phyloP scores from a whole-genome alignment of 2,113 vertebrate genomes.

The Platichthys stellatus region DNA sequence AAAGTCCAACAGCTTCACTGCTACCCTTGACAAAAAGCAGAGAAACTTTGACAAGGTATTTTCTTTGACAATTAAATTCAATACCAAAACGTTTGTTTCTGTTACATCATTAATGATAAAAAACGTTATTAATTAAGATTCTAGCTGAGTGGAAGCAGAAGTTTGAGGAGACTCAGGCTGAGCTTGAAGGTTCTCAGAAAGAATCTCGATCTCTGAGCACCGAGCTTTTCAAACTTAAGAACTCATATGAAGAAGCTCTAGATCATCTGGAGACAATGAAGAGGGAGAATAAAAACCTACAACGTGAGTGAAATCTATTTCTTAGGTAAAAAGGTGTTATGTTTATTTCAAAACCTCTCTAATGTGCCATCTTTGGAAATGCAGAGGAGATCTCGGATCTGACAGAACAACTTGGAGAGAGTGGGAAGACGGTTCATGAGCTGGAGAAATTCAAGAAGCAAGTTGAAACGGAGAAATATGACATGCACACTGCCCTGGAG shows the following conservation, averaged over 20 bases:
- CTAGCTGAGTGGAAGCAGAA: slow-evolving; percentile 77
- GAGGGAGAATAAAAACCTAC: slow-evolving; percentile 78
- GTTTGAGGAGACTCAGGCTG: slow-evolving; percentile 71
- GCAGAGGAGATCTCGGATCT: slow-evolving; percentile 76
- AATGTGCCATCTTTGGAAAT: slow-evolving; percentile 1
- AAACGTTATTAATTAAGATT: slow-evolving; percentile 43
- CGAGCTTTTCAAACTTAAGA: slow-evolving; percentile 78
- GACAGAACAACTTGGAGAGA: slow-evolving; percentile 70
- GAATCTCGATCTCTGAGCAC: slow-evolving; percentile 69
- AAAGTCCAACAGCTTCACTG: slow-evolving; percentile 55
- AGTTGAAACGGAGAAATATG: slow-evolving; percentile 65
- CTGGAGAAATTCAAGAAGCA: slow-evolving; percentile 77
- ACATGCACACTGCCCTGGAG: slow-evolving; percentile 70
- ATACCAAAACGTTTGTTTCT: neutral
- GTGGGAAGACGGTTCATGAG: slow-evolving; percentile 68
- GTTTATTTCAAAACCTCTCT: neutral
- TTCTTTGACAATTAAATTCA: neutral
- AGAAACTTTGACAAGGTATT: slow-evolving; percentile 73
- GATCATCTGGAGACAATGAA: slow-evolving; percentile 73
- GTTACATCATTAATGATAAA: too few species aligned
- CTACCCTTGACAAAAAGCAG: slow-evolving; percentile 69
- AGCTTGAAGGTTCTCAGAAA: slow-evolving; percentile 71
- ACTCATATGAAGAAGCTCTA: slow-evolving; percentile 72
- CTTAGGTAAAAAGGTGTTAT: neutral
- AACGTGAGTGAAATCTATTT: slow-evolving; percentile 48